A percentile compares a stretch with the other conserved stretches of the same genome.
Evolutionary conservation across 23 tunicate species (phyloP).

Genomic region (Diplosoma virens): DNA sequence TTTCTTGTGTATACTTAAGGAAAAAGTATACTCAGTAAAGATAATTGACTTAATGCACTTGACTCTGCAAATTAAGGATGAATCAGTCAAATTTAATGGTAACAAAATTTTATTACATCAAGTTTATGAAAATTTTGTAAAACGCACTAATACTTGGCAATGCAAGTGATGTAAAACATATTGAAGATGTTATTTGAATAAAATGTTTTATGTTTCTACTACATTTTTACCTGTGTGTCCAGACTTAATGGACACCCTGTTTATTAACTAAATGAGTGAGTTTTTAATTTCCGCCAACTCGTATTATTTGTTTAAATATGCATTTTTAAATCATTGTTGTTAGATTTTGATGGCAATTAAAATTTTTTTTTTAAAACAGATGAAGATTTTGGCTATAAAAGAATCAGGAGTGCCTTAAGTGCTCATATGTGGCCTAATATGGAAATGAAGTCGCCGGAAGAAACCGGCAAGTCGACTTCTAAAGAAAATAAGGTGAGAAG

Average conservation of each 20-base stretch:
- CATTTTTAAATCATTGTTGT: background rate
- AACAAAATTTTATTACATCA: background rate
- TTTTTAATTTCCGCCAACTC: no score
- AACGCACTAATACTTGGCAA: background rate
- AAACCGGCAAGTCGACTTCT: background rate
- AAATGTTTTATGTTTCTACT: no score
- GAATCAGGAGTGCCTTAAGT: constrained; percentile 41
- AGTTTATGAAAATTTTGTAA: background rate
- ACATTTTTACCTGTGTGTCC: no score
- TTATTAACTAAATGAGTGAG: no score
- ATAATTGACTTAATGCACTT: background rate
- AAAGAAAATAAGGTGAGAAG: background rate
- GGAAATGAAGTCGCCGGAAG: background rate
- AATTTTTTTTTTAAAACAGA: constrained; percentile 1
- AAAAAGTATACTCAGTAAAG: background rate
- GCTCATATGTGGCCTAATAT: constrained; percentile 81
- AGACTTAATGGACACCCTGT: no score
- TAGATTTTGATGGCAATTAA: background rate
- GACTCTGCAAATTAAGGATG: background rate
- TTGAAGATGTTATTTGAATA: background rate
- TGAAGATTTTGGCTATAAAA: constrained; percentile 65
- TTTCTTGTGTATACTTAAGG: background rate
- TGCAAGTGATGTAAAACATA: background rate
- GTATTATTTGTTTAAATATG: no score
- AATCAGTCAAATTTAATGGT: background rate